Evolutionary conservation across 1,140 invertebrate species (phyloP).

Genomic region (Potamilus streckersoni): DNA sequence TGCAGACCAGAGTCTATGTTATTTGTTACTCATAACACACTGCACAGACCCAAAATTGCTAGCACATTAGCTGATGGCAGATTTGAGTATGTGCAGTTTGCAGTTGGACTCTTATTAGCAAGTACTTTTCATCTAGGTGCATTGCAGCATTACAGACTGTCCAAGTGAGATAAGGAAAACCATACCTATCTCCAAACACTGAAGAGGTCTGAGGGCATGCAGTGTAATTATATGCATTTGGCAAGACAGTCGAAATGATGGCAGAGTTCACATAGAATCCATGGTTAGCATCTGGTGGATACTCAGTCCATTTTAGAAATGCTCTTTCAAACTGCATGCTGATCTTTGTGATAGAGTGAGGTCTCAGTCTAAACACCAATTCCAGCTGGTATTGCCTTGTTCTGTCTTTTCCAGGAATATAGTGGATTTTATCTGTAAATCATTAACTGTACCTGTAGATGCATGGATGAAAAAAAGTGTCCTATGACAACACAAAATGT

Average conservation of each 20-base stretch:
- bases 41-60: too few species aligned
- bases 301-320: constrained; percentile 98
- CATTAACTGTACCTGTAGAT: constrained; percentile 3
- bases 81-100: too few species aligned
- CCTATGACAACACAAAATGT: too few species aligned
- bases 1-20: too few species aligned
- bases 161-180: neutral
- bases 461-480: too few species aligned
- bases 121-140: too few species aligned
- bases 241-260: constrained; percentile 82
- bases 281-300: constrained; percentile 99
- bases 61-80: too few species aligned
- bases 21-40: too few species aligned
- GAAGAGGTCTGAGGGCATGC: constrained; percentile 79
- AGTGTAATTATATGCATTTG: constrained; percentile 83
- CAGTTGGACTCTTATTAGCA: too few species aligned
- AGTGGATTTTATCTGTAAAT: constrained; percentile 70
- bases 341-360: constrained; percentile 83
- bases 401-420: constrained; percentile 86
- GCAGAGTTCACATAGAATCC: constrained; percentile 77
- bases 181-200: constrained; percentile 74
- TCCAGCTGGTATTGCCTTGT: constrained; percentile 90
- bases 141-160: too few species aligned
- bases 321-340: constrained; percentile 93
- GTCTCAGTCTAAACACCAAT: constrained; percentile 82